phyloP scores from a whole-genome alignment of 2,113 vertebrate species.

The Rhea pennata region DNA sequence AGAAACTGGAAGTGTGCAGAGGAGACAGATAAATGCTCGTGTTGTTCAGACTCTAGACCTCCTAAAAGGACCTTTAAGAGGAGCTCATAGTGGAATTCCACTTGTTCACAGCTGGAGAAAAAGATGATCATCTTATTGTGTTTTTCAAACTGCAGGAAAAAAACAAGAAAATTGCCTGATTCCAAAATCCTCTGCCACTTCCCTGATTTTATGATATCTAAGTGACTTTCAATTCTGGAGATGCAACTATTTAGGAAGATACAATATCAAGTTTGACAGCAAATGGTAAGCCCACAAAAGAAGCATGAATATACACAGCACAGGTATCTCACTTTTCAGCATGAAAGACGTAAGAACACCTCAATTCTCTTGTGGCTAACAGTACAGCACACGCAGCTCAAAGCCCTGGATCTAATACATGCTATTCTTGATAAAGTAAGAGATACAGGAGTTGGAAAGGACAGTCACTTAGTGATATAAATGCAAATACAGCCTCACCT shows the following conservation, averaged over 20 bases:
- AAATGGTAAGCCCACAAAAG: background rate
- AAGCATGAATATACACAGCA: background rate
- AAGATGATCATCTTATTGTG: slow-evolving; percentile 91
- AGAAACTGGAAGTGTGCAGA: slow-evolving; percentile 72
- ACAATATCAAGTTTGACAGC: background rate
- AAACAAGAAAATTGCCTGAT: background rate
- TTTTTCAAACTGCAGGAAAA: slow-evolving; percentile 79
- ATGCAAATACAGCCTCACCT: slow-evolving; percentile 75
- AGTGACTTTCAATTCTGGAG: background rate
- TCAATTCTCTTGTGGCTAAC: background rate
- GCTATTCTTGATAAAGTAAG: background rate
- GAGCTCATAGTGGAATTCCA: slow-evolving; percentile 88
- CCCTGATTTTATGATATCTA: background rate
- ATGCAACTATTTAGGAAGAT: background rate
- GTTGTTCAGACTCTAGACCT: background rate
- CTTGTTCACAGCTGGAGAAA: slow-evolving; percentile 91
- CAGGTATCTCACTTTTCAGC: background rate
- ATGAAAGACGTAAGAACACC: background rate
- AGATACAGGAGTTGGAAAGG: background rate
- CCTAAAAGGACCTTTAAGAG: slow-evolving; percentile 81
- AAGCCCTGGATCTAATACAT: slow-evolving; percentile 12
- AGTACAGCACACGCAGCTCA: background rate
- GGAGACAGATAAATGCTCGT: background rate
- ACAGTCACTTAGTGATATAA: background rate
- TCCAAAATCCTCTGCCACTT: background rate